These are phyloP conservation scores for Pygocentrus nattereri DNA, from an alignment of 2,797 vertebrate species.

Conservation along the genomic window DNA sequence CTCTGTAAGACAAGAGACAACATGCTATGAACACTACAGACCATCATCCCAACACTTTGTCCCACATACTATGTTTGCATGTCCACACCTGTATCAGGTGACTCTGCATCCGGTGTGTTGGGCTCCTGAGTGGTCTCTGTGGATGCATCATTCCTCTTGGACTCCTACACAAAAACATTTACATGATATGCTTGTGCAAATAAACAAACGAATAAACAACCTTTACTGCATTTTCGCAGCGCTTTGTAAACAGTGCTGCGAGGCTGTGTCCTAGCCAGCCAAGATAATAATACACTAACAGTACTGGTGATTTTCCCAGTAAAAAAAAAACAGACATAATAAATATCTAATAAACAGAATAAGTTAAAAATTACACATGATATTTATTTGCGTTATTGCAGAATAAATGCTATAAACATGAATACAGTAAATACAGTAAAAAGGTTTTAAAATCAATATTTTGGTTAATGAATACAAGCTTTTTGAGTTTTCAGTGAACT, in stretches of 20 bases:
- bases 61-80: neutral
- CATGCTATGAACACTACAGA: neutral
- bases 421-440: too few relatives aligned
- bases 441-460: too few relatives aligned
- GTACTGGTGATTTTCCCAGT: too few relatives aligned
- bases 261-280: too few relatives aligned
- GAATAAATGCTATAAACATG: too few relatives aligned
- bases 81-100: conserved; percentile 83
- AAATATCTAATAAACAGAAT: too few relatives aligned
- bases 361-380: too few relatives aligned
- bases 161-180: conserved; percentile 69
- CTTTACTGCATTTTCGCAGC: neutral
- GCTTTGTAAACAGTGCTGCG: neutral
- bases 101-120: conserved; percentile 75
- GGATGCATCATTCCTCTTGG: conserved; percentile 76
- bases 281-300: too few relatives aligned
- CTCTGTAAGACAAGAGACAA: conserved; percentile 2
- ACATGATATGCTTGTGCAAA: neutral
- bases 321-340: too few relatives aligned
- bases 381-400: too few relatives aligned
- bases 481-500: neutral
- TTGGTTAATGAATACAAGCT: neutral
- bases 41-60: neutral
- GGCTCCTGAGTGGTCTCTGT: conserved; percentile 81
- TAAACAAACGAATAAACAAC: neutral